A percentile compares a stretch with the other conserved stretches of the same genome.
phyloP scores from a whole-genome alignment of 2,113 vertebrate genomes.

The Pterocles orientalis region DNA sequence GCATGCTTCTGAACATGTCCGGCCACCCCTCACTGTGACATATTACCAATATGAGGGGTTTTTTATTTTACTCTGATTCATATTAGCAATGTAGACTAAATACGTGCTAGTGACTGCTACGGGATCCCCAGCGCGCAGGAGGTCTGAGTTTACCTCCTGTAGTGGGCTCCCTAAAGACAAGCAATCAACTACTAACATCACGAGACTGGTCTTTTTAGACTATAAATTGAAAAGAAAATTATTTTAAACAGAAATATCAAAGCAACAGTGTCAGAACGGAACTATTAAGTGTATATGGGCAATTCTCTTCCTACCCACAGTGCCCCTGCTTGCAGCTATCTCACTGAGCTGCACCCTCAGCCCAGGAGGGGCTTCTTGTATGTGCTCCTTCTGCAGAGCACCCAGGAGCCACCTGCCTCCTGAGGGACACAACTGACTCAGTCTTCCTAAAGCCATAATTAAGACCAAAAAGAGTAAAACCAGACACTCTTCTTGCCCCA shows the following conservation, averaged over 20 bases:
- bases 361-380: neutral
- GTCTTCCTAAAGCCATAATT: neutral
- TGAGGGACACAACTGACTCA: neutral
- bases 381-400: neutral
- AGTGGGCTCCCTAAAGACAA: neutral
- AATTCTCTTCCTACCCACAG: neutral
- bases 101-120: fast-evolving
- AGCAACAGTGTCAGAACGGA: neutral
- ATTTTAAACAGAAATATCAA: neutral
- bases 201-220: neutral
- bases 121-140: neutral
- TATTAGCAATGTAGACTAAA: neutral
- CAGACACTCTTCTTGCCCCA: neutral
- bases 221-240: neutral
- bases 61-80: neutral
- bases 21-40: neutral
- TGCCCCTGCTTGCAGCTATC: neutral
- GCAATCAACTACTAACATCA: neutral
- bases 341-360: neutral
- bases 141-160: neutral
- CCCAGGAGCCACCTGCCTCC: neutral
- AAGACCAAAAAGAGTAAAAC: neutral
- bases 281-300: neutral
- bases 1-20: fast-evolving
- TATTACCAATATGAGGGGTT: fast-evolving